Evolutionary conservation across 2,113 vertebrate genomes (phyloP).

Genomic region (Oreochromis spilurus): DNA sequence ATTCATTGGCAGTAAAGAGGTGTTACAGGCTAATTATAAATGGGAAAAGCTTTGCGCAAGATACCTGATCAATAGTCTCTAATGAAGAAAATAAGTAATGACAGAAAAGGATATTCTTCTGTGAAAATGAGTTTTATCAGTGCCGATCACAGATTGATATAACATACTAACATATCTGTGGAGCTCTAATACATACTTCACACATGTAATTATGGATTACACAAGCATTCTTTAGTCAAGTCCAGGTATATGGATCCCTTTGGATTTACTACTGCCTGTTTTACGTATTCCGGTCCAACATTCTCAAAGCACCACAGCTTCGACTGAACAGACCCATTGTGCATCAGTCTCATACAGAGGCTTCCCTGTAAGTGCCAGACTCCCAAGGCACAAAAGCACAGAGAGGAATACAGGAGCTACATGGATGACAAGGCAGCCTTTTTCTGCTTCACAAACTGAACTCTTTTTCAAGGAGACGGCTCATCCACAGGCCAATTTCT

Average conservation of each 20-base stretch:
- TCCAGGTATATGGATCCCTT: not conserved
- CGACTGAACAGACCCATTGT: slow-evolving; percentile 57
- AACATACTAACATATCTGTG: not conserved
- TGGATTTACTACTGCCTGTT: not conserved
- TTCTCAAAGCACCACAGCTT: not conserved
- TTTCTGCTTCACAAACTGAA: slow-evolving; percentile 43
- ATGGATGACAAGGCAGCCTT: slow-evolving; percentile 49
- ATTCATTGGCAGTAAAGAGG: not conserved
- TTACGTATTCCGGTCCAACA: slow-evolving; percentile 11
- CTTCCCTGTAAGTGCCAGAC: slow-evolving; percentile 22
- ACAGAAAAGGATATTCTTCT: not conserved
- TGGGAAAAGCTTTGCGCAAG: not conserved
- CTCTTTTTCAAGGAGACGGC: slow-evolving; percentile 18
- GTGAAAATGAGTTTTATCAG: not conserved
- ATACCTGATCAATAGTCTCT: not conserved
- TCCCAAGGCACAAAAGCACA: slow-evolving; percentile 12
- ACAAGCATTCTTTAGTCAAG: not conserved
- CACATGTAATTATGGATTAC: not conserved
- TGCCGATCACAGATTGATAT: not conserved
- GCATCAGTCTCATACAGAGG: slow-evolving; percentile 43
- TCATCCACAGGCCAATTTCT: slow-evolving; percentile 11
- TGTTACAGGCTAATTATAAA: not conserved
- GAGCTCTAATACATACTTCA: not conserved
- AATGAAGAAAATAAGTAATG: not conserved
- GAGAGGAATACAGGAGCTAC: slow-evolving; percentile 10